These are phyloP conservation scores for Onchidella celtica DNA, from an alignment of 2,888 invertebrate genomes.

Conservation along the genomic window DNA sequence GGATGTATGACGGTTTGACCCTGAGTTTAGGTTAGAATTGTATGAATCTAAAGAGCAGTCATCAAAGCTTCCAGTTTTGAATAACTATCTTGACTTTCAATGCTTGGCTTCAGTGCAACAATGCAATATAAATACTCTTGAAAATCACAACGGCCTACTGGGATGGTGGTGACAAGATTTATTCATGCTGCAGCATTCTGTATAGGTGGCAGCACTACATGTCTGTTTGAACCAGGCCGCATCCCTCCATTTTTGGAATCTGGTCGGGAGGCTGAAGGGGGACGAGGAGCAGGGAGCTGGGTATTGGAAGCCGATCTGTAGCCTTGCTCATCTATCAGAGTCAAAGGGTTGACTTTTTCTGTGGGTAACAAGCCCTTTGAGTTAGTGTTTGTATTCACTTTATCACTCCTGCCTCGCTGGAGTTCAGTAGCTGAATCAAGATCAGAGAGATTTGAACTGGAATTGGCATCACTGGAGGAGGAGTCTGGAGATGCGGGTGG, in stretches of 20 bases:
- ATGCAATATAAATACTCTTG: no score
- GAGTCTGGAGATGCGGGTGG: constrained; percentile 69
- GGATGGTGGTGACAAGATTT: no score
- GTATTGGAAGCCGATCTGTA: constrained; percentile 38
- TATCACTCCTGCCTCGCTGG: constrained; percentile 44
- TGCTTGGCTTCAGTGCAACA: no score
- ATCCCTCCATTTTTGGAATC: constrained; percentile 52
- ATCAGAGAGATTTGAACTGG: constrained; percentile 68
- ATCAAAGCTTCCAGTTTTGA: no score
- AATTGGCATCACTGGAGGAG: constrained; percentile 61
- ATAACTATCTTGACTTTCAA: no score
- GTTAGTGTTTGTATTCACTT: constrained; percentile 47
- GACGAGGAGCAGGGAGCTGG: constrained; percentile 54
- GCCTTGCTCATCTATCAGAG: constrained; percentile 65
- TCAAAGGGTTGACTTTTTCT: constrained; percentile 70
- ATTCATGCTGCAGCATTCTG: constrained; percentile 27
- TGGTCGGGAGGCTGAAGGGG: constrained; percentile 62
- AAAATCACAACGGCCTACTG: no score
- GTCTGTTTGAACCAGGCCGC: constrained; percentile 73
- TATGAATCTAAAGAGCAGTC: no score
- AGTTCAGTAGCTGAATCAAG: constrained; percentile 71
- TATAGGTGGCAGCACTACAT: constrained; percentile 76
- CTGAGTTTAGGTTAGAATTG: no score
- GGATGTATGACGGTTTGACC: no score
- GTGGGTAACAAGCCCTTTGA: constrained; percentile 63